A percentile compares a stretch with the other conserved stretches of the same genome.
Evolutionary conservation across 2,113 vertebrate species (phyloP).

Genomic region (Silurus glanis): DNA sequence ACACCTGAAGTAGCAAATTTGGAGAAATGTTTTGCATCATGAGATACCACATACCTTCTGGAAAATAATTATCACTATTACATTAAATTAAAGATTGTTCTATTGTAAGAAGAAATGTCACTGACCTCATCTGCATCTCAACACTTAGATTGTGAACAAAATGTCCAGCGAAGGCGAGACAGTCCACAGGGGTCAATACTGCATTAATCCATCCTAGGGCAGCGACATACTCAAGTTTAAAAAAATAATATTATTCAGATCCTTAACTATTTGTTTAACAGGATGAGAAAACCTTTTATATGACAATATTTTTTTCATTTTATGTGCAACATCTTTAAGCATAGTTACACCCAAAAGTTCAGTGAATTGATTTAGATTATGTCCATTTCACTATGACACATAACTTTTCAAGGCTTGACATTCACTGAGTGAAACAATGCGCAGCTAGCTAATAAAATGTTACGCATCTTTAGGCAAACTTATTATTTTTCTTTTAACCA

Average conservation of each 20-base stretch:
- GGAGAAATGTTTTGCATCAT: constrained; percentile 6
- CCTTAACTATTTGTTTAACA: not conserved
- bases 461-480: not conserved
- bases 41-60: not conserved
- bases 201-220: constrained; percentile 93
- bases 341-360: not conserved
- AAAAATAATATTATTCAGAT: no score
- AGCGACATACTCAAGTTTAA: not conserved
- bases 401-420: not conserved
- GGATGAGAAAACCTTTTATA: not conserved
- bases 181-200: constrained; percentile 94
- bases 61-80: not conserved
- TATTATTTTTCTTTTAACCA: not conserved
- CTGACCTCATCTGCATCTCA: constrained; percentile 98
- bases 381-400: not conserved
- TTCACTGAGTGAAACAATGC: not conserved
- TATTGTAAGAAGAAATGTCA: constrained; percentile 20
- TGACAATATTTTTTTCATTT: not conserved
- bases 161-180: constrained; percentile 92
- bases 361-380: not conserved
- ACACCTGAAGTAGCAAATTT: not conserved
- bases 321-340: not conserved
- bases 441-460: not conserved
- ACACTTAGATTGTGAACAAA: constrained; percentile 94
- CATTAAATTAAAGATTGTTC: not conserved